Evolutionary conservation across 2,797 vertebrate species (phyloP), one percentile per base, ranked within the genome.

Genomic region (Eulemur rubriventer): DNA sequence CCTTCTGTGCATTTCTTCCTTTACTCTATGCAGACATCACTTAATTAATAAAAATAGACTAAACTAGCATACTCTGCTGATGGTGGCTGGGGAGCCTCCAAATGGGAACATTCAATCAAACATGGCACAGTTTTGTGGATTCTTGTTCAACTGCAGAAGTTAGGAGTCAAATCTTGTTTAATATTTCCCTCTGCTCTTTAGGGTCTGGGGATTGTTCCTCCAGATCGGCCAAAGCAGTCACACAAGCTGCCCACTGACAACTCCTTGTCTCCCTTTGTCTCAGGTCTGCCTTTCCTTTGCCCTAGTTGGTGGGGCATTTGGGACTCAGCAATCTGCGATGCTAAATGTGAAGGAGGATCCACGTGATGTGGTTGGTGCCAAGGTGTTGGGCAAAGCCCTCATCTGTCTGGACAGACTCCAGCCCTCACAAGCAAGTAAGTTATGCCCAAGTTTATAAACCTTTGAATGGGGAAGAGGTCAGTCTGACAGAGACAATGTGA

Each of bases 271-370:
- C 33, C 2, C 52, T 48, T 38, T 33, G 33, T 70, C 52, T 75
- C 24, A 3, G 18, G 0, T 16, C 24, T 24, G 33, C 35, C 41
- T 33, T n/a, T 46, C 63, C 6, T 69, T 46, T 80, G 59, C 10
- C 30, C 59, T 11, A 20, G 28, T 73, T 55, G 59, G 59, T 11
- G 28, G 6, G 46, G 30, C 14, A 3, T 46, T 2, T 83, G 80
- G 50, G 28, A 41, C 12, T 30, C 4, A 38, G 50, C 65, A 46
- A 7, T 6, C 35, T 38, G 50, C 28, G 0, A 0, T 1, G 2
- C 57, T 48, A 26, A 26, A 43, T 38, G 43, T 38, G 65, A 82
- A 46, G 43, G 57, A 65, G 33, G 22, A 43, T 1, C 3, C 76
- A 0, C 3, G 9, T n/a, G 89, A 33, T 14, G 4, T 0, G 35